Conservation (phyloP, 2,113 vertebrate genomes). For the Takifugu flavidus region DNA sequence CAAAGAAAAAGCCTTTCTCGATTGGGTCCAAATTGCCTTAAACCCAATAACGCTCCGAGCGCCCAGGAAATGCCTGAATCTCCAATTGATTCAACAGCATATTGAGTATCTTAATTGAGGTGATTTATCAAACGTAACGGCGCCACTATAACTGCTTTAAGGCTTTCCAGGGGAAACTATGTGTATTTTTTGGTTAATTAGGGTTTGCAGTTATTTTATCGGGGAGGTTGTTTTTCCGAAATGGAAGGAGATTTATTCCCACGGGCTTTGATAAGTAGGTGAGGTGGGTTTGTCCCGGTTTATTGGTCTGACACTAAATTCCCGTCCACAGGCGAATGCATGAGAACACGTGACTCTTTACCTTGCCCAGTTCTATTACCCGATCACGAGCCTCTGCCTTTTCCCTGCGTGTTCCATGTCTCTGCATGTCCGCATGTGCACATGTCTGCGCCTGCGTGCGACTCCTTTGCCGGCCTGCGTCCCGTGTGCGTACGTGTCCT, state of each 20-base stretch:
- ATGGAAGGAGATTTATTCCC: conserved; percentile 4
- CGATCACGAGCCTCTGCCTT: conserved; percentile 59
- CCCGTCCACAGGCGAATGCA: no score
- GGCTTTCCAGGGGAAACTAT: conserved; percentile 53
- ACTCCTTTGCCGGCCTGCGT: conserved; percentile 46
- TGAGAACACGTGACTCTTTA: neutral
- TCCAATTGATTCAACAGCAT: conserved; percentile 62
- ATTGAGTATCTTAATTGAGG: conserved; percentile 59
- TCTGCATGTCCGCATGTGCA: conserved; percentile 70
- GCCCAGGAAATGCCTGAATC: conserved; percentile 53
- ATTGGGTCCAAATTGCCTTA: conserved; percentile 49
- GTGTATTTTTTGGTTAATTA: conserved; percentile 51
- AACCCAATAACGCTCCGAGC: conserved; percentile 50
- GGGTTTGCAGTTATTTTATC: conserved; percentile 35
- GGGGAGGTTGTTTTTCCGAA: conserved; percentile 6
- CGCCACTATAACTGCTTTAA: conserved; percentile 34
- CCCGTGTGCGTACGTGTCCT: conserved; percentile 47
- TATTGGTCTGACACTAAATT: conserved; percentile 5
- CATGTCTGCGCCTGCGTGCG: conserved; percentile 63
- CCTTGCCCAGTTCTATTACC: conserved; percentile 34
- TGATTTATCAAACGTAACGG: conserved; percentile 62
- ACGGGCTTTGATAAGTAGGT: neutral
- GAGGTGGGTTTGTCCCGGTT: conserved; percentile 14
- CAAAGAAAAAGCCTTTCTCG: conserved; percentile 23
- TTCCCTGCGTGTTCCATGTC: conserved; percentile 71